Conservation (phyloP, 2,113 vertebrate species). For the Notarius lentiginosus region DNA sequence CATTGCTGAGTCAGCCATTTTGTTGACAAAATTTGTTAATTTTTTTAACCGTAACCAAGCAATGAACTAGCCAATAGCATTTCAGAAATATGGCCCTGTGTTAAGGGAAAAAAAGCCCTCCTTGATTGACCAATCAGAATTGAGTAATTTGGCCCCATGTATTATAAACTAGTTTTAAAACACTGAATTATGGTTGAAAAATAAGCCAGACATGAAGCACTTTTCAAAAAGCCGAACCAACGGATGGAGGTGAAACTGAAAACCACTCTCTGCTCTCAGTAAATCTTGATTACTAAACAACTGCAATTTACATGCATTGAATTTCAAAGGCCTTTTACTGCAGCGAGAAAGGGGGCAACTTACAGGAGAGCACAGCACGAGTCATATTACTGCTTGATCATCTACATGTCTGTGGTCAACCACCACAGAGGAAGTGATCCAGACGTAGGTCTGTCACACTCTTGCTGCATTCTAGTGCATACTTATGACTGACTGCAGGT, state of each 20-base stretch:
- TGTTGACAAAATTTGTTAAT: too few species aligned
- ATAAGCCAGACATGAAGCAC: not conserved
- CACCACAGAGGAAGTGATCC: conserved; percentile 16
- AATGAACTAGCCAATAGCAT: too few species aligned
- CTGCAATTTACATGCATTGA: conserved; percentile 7
- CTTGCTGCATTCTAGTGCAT: not conserved
- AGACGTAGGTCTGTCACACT: not conserved
- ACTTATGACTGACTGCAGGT: not conserved
- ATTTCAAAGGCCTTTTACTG: conserved; percentile 25
- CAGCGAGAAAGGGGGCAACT: conserved; percentile 27
- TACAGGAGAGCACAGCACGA: not conserved
- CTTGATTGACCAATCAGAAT: too few species aligned
- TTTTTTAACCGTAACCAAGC: too few species aligned
- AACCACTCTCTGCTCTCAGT: not conserved
- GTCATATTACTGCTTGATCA: conserved; percentile 33
- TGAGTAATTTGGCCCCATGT: too few species aligned
- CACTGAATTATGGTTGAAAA: not conserved
- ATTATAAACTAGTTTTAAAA: not conserved
- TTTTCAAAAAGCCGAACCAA: not conserved
- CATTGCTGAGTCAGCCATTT: too few species aligned
- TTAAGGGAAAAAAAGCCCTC: too few species aligned
- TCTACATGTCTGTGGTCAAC: conserved; percentile 37
- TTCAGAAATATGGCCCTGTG: too few species aligned
- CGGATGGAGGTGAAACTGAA: not conserved
- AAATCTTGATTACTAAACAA: not conserved